Evolutionary conservation across 2,113 vertebrate genomes (phyloP), one percentile per base, ranked within the genome.

Genomic region (Spea bombifrons): DNA sequence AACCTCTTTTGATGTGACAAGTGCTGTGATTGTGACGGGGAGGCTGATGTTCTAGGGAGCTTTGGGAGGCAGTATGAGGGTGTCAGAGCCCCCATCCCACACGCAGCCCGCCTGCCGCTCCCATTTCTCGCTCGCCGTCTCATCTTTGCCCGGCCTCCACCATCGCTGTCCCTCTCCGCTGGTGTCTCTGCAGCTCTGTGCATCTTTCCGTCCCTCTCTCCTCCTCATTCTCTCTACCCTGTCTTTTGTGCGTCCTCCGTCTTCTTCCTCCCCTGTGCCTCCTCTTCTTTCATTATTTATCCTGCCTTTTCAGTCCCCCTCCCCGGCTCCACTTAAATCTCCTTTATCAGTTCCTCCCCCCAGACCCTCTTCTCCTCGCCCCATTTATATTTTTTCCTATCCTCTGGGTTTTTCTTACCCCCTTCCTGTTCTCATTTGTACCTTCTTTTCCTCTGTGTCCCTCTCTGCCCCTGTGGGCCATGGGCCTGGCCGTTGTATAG

Each of bases 1-100:
- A 90, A 87, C 88, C 83, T 71, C 75, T 84, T 91, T 86, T 88
- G 85, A 88, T 89, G 81, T 88, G 86, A 81, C 87, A 86, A 86
- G 84, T 85, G 85, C 82, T 85, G 68, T 78, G 76, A 78, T 76
- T 78, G 76, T 78, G 76, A 78, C 68, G 68, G 59, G 71, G 69
- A 65, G 5, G 69, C 68, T 68, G 64, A 67, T 75, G 52, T 75
- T 67, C 3, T 75, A 46, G 83, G 81, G 15, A 85, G 71, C 77
- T 30, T 4, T 16, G 17, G 75, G 61, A 81, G 65, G 75, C 77
- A 48, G 65, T 66, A 76, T 46, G 69, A 72, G 69, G 63, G 81
- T 59, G 70, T 52, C 8, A 43, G 61, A 59, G 59, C 3, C 81
- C 71, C 57, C 65, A 74, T 73, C 70, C 81, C 69, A 61, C 46